Evolutionary conservation across 1,140 invertebrate species (phyloP).

Genomic region (Tetragonula clypearis): DNA sequence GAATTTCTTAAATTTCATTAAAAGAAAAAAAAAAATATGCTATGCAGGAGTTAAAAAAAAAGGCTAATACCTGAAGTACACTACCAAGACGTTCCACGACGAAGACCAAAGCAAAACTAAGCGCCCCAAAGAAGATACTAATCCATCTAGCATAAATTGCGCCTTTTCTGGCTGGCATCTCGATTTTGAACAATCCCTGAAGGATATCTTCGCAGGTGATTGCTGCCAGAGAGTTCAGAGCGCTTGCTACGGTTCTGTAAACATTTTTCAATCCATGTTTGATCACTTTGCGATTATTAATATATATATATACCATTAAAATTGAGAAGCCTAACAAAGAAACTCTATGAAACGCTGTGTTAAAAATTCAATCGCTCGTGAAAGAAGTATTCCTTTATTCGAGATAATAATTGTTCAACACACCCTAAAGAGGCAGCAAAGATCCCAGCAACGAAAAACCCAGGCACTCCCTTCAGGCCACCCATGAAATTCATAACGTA

Average conservation of each 20-base stretch:
- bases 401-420: conserved; percentile 17
- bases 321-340: no score
- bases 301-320: no score
- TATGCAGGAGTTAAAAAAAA: background rate
- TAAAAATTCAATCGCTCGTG: no score
- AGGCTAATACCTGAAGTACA: conserved; percentile 86
- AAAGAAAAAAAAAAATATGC: background rate
- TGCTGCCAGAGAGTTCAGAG: conserved; percentile 94
- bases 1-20: background rate
- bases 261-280: conserved; percentile 26
- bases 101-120: conserved; percentile 89
- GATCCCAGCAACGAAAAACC: conserved; percentile 93
- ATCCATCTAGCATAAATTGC: conserved; percentile 86
- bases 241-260: conserved; percentile 94
- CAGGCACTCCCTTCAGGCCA: conserved; percentile 87
- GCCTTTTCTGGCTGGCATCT: conserved; percentile 87
- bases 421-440: conserved; percentile 89
- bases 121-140: conserved; percentile 84
- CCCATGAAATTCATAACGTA: conserved; percentile 92
- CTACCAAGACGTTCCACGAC: conserved; percentile 90
- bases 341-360: no score
- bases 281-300: background rate
- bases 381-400: background rate
- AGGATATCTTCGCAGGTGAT: conserved; percentile 95
- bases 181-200: conserved; percentile 85